Base-by-base conservation (phyloP, 2,113 vertebrate genomes). In the Microtus oregoni region DNA sequence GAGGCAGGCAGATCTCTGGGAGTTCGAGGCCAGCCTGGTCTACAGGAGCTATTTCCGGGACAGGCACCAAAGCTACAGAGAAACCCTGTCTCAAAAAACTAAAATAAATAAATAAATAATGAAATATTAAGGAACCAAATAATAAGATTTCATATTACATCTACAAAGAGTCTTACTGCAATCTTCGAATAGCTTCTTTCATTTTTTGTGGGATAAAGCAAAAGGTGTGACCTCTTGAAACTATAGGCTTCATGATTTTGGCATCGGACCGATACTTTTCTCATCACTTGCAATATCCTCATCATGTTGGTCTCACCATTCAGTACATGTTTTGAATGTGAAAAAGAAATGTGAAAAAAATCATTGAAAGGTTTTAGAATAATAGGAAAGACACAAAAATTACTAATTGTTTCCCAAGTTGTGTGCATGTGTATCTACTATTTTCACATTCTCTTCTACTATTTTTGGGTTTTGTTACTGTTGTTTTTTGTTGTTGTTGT, bases 231-330 rank as follows among this genome's bases (percentile, higher is more conserved):
- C 28, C 19, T 88, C 50, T 85, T 78, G 4, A 82, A 86, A 77
- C 17, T 17, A 35, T 77, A 1, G 1, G 1, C 9, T 44, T 79
- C 79, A 7, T 93, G 9, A 28, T 72, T 50, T 88, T 92, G 47
- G 61, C 20, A 70, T 1, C 7, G 52, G 17, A 15, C 12, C 47
- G 1, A 32, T 3, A 8, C 0, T 1, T 3, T 63, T 52, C 32
- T 81, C 32, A 68, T 26, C 32, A 85, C 22, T 24, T 91, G 7
- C 81, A 86, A 50, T 68, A 4, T 10, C 41, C 7, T 75, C 19
- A 94, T 0, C 6, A 22, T 91, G 4, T 7, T 67, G 19, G 38
- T 82, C 35, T 82, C 38, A 28, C 6, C 10, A 14, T 55, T 4
- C 8, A 65, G 70, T 82, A 35, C 2, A 26, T 11, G 8, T 32